A percentile compares a stretch with the other conserved stretches of the same genome.
Conservation (phyloP, 2,888 invertebrate species). For the Leptopilina myrica region DNA sequence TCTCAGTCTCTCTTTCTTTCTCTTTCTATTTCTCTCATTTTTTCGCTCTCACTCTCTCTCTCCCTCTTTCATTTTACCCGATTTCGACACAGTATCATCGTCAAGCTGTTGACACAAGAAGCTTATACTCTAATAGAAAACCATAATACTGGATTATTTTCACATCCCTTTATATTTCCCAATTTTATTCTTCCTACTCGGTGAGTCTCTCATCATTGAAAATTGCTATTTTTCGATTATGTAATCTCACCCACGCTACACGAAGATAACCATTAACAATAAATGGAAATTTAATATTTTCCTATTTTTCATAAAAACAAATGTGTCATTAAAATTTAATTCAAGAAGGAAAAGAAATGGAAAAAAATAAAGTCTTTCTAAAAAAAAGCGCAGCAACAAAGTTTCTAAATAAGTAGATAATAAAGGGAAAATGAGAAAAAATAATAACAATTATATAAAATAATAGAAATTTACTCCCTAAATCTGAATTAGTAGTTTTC, state of each 20-base stretch:
- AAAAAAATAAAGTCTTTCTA: too few relatives aligned
- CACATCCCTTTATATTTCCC: slow-evolving; percentile 41
- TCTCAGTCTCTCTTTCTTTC: slow-evolving; percentile 46
- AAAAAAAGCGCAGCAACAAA: too few relatives aligned
- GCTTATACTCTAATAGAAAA: slow-evolving; percentile 54
- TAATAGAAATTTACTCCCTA: too few relatives aligned
- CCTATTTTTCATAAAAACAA: too few relatives aligned
- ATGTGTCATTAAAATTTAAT: too few relatives aligned
- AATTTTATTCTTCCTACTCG: slow-evolving; percentile 41
- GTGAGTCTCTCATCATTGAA: slow-evolving; percentile 21
- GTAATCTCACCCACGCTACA: background rate
- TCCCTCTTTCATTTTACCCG: slow-evolving; percentile 45
- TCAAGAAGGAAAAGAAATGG: too few relatives aligned
- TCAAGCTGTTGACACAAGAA: slow-evolving; percentile 51
- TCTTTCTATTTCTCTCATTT: slow-evolving; percentile 39
- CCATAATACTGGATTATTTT: slow-evolving; percentile 52
- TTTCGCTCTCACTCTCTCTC: slow-evolving; percentile 47
- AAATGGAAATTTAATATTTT: too few relatives aligned
- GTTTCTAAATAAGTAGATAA: too few relatives aligned
- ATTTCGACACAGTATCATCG: slow-evolving; percentile 47
- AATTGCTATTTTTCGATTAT: slow-evolving; percentile 14
- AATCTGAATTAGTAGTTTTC: too few relatives aligned
- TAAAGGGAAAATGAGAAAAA: too few relatives aligned
- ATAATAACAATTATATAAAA: too few relatives aligned
- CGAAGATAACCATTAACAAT: too few relatives aligned